Conservation (phyloP, 2,888 invertebrate species). For the Apotomis capreana region DNA sequence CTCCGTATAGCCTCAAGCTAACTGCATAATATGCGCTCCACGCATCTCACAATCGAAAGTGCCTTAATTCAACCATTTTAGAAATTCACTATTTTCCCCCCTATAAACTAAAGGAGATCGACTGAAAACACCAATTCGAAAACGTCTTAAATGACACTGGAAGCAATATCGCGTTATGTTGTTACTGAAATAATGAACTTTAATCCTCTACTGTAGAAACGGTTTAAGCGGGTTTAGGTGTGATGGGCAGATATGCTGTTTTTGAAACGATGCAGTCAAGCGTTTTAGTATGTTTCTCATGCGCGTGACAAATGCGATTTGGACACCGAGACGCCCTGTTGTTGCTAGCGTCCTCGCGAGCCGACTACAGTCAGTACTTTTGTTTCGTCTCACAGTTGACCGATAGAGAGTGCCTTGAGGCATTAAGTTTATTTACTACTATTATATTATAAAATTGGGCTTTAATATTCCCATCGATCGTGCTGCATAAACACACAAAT, state of each 20-base stretch:
- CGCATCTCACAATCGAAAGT: constrained; percentile 39
- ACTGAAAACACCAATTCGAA: not conserved
- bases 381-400: too few relatives aligned
- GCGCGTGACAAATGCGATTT: constrained; percentile 23
- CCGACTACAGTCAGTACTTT: not conserved
- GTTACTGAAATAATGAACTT: constrained; percentile 3
- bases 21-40: constrained; percentile 23
- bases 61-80: constrained; percentile 32
- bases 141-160: not conserved
- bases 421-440: too few relatives aligned
- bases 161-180: not conserved
- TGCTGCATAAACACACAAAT: too few relatives aligned
- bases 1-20: not conserved
- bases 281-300: constrained; percentile 30
- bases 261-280: not conserved
- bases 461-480: too few relatives aligned
- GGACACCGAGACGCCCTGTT: constrained; percentile 19
- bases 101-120: constrained; percentile 32
- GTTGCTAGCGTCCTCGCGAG: constrained; percentile 14
- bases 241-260: not conserved
- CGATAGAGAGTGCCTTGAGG: too few relatives aligned
- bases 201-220: constrained; percentile 2
- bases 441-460: too few relatives aligned
- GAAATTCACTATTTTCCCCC: constrained; percentile 32
- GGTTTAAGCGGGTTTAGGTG: not conserved